Percentiles rank a stretch among this genome's conserved stretches.
These are phyloP conservation scores for Hucho hucho DNA, from an alignment of 2,113 vertebrate genomes.

Conservation along the genomic window DNA sequence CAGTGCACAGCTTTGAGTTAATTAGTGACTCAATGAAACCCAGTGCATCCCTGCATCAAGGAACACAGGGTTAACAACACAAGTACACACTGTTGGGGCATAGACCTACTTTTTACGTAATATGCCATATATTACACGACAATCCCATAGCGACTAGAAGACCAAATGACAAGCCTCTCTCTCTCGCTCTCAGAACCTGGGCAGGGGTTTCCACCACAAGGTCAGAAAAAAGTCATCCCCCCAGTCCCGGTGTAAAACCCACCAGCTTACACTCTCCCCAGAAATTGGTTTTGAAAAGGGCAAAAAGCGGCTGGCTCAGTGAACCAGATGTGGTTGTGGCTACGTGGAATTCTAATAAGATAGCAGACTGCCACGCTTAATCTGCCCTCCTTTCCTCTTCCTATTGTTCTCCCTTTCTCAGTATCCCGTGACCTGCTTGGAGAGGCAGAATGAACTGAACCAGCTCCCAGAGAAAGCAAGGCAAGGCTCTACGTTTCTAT, in stretches of 20 bases:
- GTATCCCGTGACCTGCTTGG: not conserved
- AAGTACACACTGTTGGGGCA: too few relatives aligned
- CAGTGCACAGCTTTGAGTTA: not conserved
- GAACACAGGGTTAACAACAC: not conserved
- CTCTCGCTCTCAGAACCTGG: not conserved
- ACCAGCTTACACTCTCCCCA: conserved; percentile 29
- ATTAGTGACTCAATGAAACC: not conserved
- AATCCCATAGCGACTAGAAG: too few relatives aligned
- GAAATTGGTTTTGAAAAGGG: conserved; percentile 34
- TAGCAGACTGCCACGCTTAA: conserved; percentile 14
- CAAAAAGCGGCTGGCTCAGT: conserved; percentile 16
- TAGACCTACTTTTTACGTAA: not conserved
- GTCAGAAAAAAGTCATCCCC: conserved; percentile 31
- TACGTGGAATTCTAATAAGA: conserved; percentile 52
- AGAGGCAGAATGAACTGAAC: not conserved
- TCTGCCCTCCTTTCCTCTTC: not conserved
- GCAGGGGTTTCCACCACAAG: not conserved
- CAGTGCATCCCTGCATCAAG: not conserved
- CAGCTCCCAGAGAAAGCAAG: not conserved
- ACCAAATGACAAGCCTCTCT: too few relatives aligned
- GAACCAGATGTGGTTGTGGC: conserved; percentile 35
- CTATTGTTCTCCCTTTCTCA: not conserved
- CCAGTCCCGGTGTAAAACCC: conserved; percentile 30
- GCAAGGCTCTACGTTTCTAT: too few relatives aligned
- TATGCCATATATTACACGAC: too few relatives aligned